Evolutionary conservation across 1,140 invertebrate genomes (phyloP).

Genomic region (Gonatopus flavifemur): DNA sequence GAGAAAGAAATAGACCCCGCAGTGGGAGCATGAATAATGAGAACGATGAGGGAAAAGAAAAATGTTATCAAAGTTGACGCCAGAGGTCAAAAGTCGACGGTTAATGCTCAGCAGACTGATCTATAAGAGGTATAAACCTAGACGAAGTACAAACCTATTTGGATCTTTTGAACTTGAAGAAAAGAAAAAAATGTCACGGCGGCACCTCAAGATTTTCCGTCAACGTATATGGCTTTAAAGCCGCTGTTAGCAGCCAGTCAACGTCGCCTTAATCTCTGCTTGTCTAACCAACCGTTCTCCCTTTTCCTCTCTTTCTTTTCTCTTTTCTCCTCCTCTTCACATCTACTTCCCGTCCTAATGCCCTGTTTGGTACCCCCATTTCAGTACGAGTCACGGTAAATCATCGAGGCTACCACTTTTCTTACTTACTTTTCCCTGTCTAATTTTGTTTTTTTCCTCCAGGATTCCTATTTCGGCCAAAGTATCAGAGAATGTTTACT

Average conservation of each 20-base stretch:
- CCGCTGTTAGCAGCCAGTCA: too few species aligned
- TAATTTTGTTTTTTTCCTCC: too few species aligned
- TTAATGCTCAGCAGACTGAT: constrained; percentile 38
- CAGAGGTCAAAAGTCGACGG: constrained; percentile 24
- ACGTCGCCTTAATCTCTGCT: constrained; percentile 40
- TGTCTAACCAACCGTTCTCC: constrained; percentile 30
- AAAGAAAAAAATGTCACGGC: constrained; percentile 17
- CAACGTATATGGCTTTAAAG: constrained; percentile 29
- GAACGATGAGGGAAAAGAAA: constrained; percentile 5
- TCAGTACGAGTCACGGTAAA: constrained; percentile 9
- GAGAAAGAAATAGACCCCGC: too few species aligned
- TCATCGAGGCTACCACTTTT: constrained; percentile 8
- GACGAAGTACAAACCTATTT: too few species aligned
- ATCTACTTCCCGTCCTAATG: constrained; percentile 10
- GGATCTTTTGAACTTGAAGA: constrained; percentile 27
- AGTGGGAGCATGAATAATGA: too few species aligned
- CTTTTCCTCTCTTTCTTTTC: constrained; percentile 13
- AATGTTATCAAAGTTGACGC: constrained; percentile 5
- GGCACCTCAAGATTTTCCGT: constrained; percentile 33
- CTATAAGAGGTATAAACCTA: constrained; percentile 18
- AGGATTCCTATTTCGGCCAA: constrained; percentile 16
- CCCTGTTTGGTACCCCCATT: constrained; percentile 7
- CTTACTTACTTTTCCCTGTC: not conserved
- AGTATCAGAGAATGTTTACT: constrained; percentile 17
- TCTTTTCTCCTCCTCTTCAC: constrained; percentile 8